Conservation (phyloP, 2,113 vertebrate species). For the Gymnocephalus cernua region DNA sequence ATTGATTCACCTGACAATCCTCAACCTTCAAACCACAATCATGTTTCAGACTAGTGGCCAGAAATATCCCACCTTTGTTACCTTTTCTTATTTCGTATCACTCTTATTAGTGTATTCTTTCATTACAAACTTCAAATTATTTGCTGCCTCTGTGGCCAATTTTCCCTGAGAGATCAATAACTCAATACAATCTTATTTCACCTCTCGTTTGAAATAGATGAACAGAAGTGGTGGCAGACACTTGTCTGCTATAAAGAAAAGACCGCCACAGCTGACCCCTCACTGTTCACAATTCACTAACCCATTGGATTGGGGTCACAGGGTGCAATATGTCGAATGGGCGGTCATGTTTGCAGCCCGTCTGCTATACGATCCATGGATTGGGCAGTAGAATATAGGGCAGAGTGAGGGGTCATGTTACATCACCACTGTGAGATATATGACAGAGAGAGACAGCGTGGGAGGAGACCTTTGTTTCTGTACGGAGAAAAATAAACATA, state of each 20-base stretch:
- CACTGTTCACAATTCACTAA: slow-evolving; percentile 33
- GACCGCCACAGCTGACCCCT: slow-evolving; percentile 1
- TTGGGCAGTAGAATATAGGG: slow-evolving; percentile 39
- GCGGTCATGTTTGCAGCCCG: slow-evolving; percentile 11
- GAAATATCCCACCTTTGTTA: neutral
- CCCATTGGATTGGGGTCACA: slow-evolving; percentile 9
- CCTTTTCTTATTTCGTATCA: neutral
- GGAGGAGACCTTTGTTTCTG: slow-evolving; percentile 19
- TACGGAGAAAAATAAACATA: neutral
- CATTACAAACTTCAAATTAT: neutral
- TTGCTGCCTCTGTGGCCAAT: neutral
- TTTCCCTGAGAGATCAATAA: slow-evolving; percentile 23
- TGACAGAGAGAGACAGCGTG: slow-evolving; percentile 31
- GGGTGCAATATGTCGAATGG: slow-evolving; percentile 35
- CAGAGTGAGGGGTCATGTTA: slow-evolving; percentile 31
- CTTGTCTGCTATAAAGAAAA: neutral
- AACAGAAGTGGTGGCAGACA: neutral
- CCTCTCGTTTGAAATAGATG: slow-evolving; percentile 9
- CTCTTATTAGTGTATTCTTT: neutral
- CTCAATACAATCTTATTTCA: slow-evolving; percentile 27
- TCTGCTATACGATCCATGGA: slow-evolving; percentile 54
- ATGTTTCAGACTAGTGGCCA: neutral
- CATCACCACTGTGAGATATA: slow-evolving; percentile 37
- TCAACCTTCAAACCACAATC: neutral
- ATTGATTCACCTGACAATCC: neutral